phyloP scores from a whole-genome alignment of 2,113 vertebrate genomes.

The Lampris incognitus region DNA sequence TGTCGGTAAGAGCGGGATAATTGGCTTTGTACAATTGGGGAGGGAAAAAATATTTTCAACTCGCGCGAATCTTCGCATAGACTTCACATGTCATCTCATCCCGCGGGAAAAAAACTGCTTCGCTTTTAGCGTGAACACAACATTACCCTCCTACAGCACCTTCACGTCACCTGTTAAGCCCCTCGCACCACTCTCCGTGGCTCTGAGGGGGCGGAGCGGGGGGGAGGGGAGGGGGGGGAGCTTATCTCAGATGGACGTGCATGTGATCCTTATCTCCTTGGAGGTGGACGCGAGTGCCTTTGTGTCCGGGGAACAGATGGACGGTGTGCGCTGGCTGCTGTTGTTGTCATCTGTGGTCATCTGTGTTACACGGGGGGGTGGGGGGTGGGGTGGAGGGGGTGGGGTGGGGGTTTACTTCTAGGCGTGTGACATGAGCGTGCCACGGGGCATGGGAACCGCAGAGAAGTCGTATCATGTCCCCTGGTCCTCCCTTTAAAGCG shows the following conservation, averaged over 20 bases:
- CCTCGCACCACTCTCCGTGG: no score
- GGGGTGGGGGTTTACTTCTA: neutral
- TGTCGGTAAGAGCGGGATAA: no score
- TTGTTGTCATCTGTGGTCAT: slow-evolving; percentile 28
- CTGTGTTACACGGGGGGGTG: slow-evolving; percentile 58
- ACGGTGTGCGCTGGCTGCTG: slow-evolving; percentile 61
- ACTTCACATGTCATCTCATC: no score
- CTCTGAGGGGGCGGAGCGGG: neutral
- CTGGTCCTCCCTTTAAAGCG: slow-evolving; percentile 61
- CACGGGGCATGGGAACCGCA: slow-evolving; percentile 79
- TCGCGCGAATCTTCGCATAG: no score
- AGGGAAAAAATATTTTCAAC: no score
- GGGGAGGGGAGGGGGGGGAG: neutral
- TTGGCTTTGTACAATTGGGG: no score
- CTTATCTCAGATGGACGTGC: neutral
- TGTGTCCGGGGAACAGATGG: slow-evolving; percentile 77
- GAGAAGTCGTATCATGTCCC: slow-evolving; percentile 60
- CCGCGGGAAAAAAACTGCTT: no score
- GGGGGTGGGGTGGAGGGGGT: slow-evolving; percentile 17
- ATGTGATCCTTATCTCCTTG: slow-evolving; percentile 19
- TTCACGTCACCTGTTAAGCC: no score
- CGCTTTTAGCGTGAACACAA: no score
- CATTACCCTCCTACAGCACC: no score
- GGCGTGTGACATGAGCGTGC: slow-evolving; percentile 72
- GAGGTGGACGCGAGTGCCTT: slow-evolving; percentile 37